phyloP scores from a whole-genome alignment of 1,140 invertebrate genomes.

The Drosophila triauraria region DNA sequence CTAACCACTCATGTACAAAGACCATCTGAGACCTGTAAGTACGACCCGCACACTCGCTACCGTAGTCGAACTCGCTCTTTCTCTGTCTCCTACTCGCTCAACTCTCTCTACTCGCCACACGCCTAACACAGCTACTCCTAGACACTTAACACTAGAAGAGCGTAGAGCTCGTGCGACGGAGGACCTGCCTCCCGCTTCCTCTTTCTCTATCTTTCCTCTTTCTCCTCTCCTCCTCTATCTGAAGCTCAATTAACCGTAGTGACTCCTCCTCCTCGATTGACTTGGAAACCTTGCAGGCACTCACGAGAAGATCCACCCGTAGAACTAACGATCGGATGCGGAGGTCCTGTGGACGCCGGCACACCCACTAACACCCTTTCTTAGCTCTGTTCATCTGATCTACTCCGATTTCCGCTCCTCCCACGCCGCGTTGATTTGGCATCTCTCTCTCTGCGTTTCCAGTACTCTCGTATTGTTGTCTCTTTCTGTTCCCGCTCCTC shows the following conservation, averaged over 20 bases:
- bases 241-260: constrained; percentile 42
- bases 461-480: constrained; percentile 64
- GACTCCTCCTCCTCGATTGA: constrained; percentile 23
- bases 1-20: constrained; percentile 63
- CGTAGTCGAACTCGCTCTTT: constrained; percentile 49
- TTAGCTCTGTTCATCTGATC: constrained; percentile 40
- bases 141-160: constrained; percentile 8
- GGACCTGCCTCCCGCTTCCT: too few relatives aligned
- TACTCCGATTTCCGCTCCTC: constrained; percentile 19
- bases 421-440: constrained; percentile 49
- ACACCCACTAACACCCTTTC: constrained; percentile 27
- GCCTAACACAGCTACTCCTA: constrained; percentile 6
- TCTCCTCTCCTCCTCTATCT: constrained; percentile 10
- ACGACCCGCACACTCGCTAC: constrained; percentile 43
- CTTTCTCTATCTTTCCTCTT: constrained; percentile 18
- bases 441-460: constrained; percentile 43
- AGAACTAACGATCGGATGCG: constrained; percentile 20
- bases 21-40: constrained; percentile 66
- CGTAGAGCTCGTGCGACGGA: not conserved
- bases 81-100: constrained; percentile 26
- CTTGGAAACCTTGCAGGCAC: constrained; percentile 24
- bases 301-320: constrained; percentile 8
- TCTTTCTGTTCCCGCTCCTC: constrained; percentile 40
- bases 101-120: constrained; percentile 15
- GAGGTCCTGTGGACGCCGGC: not conserved